These are phyloP conservation scores for Bubalus kerabau DNA, from an alignment of 2,113 vertebrate species.

Conservation along the genomic window DNA sequence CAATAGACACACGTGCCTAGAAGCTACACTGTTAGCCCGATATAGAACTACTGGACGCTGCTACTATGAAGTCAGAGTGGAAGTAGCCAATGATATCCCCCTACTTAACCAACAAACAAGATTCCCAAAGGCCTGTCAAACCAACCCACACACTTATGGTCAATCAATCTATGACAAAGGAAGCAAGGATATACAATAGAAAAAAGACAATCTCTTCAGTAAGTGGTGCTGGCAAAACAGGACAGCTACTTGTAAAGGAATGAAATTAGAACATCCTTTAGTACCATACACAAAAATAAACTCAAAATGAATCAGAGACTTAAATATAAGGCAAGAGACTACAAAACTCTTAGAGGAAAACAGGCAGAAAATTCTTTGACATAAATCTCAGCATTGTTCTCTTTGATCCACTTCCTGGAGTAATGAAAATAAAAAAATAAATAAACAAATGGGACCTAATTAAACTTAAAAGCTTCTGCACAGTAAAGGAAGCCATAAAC, in stretches of 20 bases:
- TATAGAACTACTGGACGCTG: not conserved
- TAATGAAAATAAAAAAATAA: not conserved
- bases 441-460: not conserved
- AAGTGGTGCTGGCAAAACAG: not conserved
- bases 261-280: not conserved
- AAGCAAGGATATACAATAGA: not conserved
- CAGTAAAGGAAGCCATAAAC: not conserved
- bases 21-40: not conserved
- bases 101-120: not conserved
- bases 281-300: not conserved
- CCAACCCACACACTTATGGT: not conserved
- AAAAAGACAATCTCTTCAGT: not conserved
- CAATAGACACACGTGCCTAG: not conserved
- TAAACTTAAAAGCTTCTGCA: not conserved
- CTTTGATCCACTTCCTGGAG: not conserved
- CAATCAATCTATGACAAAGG: not conserved
- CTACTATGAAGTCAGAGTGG: not conserved
- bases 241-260: not conserved
- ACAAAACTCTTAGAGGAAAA: not conserved
- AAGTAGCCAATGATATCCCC: not conserved
- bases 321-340: not conserved
- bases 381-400: not conserved
- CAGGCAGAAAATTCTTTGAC: not conserved
- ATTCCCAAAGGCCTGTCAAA: not conserved
- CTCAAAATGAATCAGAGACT: not conserved